Percentiles rank a stretch among this genome's conserved stretches.
phyloP scores from a whole-genome alignment of 2,113 vertebrate genomes.

The Pungitius pungitius region DNA sequence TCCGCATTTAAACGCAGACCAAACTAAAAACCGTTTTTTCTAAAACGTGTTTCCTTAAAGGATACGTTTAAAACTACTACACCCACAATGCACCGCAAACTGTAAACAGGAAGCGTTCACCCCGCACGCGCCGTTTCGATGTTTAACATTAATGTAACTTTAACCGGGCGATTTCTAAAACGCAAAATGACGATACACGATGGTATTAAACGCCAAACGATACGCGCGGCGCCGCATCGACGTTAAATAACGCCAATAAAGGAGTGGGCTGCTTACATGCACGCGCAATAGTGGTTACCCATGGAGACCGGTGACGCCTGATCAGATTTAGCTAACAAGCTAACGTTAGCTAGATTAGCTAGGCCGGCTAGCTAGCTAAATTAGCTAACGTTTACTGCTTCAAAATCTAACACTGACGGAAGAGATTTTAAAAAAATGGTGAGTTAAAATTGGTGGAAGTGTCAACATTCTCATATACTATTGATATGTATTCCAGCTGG shows the following conservation, averaged over 20 bases:
- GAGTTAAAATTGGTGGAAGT: conserved; percentile 6
- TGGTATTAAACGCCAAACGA: neutral
- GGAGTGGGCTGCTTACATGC: neutral
- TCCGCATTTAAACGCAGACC: neutral
- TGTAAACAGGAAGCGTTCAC: conserved; percentile 66
- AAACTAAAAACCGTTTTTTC: neutral
- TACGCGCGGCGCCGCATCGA: rapidly evolving
- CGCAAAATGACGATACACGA: neutral
- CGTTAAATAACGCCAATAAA: too few relatives aligned
- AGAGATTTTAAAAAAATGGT: conserved; percentile 53
- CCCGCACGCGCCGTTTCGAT: neutral
- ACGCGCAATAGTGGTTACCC: conserved; percentile 45
- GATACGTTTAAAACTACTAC: conserved; percentile 35
- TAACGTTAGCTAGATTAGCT: neutral
- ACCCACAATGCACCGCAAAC: conserved; percentile 62
- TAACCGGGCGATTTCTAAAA: neutral
- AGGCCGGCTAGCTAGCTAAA: conserved; percentile 18
- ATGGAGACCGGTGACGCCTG: conserved; percentile 68
- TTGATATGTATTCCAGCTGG: neutral
- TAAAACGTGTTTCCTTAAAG: neutral
- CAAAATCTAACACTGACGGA: neutral
- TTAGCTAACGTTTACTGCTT: neutral
- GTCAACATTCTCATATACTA: neutral
- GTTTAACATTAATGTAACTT: neutral
- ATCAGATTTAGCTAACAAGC: conserved; percentile 41